These are phyloP conservation scores for Ectropis grisescens DNA, from an alignment of 1,140 invertebrate genomes.

Conservation along the genomic window DNA sequence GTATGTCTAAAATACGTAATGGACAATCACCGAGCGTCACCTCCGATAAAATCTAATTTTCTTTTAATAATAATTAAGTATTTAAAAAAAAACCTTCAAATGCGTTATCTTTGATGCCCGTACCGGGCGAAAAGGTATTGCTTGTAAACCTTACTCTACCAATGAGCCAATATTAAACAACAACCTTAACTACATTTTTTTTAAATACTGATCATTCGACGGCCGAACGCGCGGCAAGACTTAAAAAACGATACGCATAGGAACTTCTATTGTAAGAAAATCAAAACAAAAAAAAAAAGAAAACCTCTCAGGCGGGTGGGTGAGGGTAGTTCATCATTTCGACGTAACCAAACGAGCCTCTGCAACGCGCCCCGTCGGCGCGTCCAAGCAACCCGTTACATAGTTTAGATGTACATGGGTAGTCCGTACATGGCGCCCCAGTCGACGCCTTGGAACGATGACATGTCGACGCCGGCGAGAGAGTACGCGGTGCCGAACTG, in stretches of 20 bases:
- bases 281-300: conserved; percentile 11
- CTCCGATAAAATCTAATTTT: too few relatives aligned
- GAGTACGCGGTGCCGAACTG: conserved; percentile 84
- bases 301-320: conserved; percentile 22
- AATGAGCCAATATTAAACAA: too few relatives aligned
- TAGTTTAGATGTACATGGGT: conserved; percentile 88
- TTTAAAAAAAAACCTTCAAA: conserved; percentile 22
- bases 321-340: conserved; percentile 5
- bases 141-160: conserved; percentile 33
- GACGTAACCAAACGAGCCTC: background rate
- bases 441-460: conserved; percentile 90
- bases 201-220: too few relatives aligned
- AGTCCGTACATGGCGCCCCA: conserved; percentile 92
- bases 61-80: too few relatives aligned
- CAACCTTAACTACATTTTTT: too few relatives aligned
- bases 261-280: too few relatives aligned
- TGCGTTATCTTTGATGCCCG: conserved; percentile 33
- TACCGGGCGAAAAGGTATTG: conserved; percentile 30
- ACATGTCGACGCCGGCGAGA: conserved; percentile 90
- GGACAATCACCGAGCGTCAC: too few relatives aligned
- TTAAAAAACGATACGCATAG: background rate
- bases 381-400: too few relatives aligned
- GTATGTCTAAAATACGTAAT: too few relatives aligned
- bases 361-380: too few relatives aligned
- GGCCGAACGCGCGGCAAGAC: conserved; percentile 29